Percentiles rank a stretch among this genome's conserved stretches.
These are phyloP conservation scores for Cottoperca gobio DNA, from an alignment of 2,797 vertebrate species.

Conservation along the genomic window DNA sequence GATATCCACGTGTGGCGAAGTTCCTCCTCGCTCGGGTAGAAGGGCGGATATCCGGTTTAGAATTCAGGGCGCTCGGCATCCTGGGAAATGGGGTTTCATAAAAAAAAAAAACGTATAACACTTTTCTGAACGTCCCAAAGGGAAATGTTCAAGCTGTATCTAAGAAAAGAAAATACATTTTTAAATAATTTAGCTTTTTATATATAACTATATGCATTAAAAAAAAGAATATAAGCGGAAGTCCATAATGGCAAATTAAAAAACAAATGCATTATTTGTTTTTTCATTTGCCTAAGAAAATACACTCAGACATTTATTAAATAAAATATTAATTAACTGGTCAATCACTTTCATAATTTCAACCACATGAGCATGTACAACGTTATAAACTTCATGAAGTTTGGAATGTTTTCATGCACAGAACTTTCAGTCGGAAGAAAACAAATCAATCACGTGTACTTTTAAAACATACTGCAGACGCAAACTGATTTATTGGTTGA, in stretches of 20 bases:
- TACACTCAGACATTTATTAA: too few species aligned
- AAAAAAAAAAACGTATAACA: not conserved
- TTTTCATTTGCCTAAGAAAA: too few species aligned
- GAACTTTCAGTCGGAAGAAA: not conserved
- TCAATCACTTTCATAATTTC: too few species aligned
- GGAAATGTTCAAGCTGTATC: not conserved
- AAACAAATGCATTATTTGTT: too few species aligned
- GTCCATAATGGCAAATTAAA: too few species aligned
- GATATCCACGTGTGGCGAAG: conserved; percentile 55
- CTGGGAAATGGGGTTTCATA: conserved; percentile 60
- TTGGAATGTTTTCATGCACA: conserved; percentile 19
- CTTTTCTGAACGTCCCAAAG: not conserved
- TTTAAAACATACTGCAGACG: conserved; percentile 16
- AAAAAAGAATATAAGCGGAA: too few species aligned
- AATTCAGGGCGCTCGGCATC: not conserved
- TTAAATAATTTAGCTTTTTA: too few species aligned
- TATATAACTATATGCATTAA: too few species aligned
- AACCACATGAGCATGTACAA: too few species aligned
- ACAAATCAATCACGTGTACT: conserved; percentile 25
- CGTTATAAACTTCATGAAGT: too few species aligned
- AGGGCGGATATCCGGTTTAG: conserved; percentile 63
- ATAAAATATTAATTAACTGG: too few species aligned
- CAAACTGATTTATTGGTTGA: not conserved
- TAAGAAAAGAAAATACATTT: too few species aligned
- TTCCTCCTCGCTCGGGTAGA: fast-evolving